These are phyloP conservation scores for Spatulosminthurus flaviceps DNA, from an alignment of 2,888 invertebrate species.

Conservation along the genomic window DNA sequence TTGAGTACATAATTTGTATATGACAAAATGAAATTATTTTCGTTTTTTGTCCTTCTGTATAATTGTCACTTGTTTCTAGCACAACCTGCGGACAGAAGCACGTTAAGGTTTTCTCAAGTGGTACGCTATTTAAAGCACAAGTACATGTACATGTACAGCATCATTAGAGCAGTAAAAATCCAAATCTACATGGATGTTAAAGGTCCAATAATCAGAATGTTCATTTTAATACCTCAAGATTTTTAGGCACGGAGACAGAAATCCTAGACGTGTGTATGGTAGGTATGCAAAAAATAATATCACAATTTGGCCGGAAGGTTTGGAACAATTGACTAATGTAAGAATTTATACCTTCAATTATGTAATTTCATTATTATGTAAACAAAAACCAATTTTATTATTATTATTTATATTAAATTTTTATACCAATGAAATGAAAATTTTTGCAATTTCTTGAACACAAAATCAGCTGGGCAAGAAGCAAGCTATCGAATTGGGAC, in stretches of 20 bases:
- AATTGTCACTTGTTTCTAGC: not conserved
- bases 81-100: not conserved
- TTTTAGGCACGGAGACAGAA: not conserved
- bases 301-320: not conserved
- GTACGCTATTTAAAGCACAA: not conserved
- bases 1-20: too few species aligned
- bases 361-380: too few species aligned
- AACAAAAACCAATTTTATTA: too few species aligned
- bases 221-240: not conserved
- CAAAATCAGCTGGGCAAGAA: not conserved
- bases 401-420: not conserved
- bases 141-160: too few species aligned
- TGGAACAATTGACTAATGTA: not conserved
- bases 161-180: too few species aligned
- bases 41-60: not conserved
- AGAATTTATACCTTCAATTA: not conserved
- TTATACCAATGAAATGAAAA: not conserved
- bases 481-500: not conserved
- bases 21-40: too few species aligned
- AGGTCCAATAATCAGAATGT: too few species aligned
- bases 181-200: too few species aligned
- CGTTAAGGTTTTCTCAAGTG: not conserved
- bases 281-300: not conserved
- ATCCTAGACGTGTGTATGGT: not conserved
- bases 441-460: not conserved